phyloP scores from a whole-genome alignment of 2,113 vertebrate species.

The Paedocypris sp. region DNA sequence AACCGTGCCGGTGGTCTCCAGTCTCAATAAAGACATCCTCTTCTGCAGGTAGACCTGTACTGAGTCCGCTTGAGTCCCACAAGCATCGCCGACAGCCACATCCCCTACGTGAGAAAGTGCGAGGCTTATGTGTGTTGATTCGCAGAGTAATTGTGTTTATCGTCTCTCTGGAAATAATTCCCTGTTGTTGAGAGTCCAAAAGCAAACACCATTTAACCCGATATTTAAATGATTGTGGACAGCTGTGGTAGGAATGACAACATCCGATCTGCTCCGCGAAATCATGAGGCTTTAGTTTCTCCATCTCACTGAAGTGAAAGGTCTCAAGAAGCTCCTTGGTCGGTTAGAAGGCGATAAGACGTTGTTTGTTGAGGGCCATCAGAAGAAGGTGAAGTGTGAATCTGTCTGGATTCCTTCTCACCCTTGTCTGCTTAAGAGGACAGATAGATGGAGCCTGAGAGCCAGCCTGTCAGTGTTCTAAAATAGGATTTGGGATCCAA shows the following conservation, averaged over 20 bases:
- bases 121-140: background rate
- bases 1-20: constrained; percentile 64
- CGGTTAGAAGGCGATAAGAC: constrained; percentile 1
- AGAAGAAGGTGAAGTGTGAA: constrained; percentile 5
- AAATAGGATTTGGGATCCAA: background rate
- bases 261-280: no score
- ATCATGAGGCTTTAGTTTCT: no score
- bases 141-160: background rate
- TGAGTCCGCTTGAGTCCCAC: background rate
- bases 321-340: no score
- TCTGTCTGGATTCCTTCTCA: background rate
- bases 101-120: background rate
- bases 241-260: background rate
- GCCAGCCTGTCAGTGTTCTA: background rate
- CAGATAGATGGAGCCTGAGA: background rate
- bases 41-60: constrained; percentile 73
- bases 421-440: background rate
- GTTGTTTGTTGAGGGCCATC: constrained; percentile 2
- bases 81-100: background rate
- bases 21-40: constrained; percentile 58
- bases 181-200: background rate
- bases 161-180: background rate
- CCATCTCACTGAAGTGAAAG: constrained; percentile 2
- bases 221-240: background rate
- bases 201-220: background rate